These are phyloP conservation scores for Drosophila barbarae DNA, from an alignment of 2,888 invertebrate species.

Conservation along the genomic window DNA sequence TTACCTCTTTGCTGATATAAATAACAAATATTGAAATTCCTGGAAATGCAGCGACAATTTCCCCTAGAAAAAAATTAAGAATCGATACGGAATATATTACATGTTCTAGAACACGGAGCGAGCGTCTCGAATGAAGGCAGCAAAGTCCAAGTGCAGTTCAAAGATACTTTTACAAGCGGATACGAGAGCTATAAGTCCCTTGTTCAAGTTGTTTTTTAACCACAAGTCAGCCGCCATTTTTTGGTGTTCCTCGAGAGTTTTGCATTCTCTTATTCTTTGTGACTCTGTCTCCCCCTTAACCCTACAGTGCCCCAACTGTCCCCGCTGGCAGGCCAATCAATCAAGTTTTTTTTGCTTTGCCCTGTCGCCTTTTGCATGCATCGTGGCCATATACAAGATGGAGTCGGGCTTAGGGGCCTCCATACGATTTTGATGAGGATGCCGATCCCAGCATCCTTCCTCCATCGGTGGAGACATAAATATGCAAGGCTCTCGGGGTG, in stretches of 20 bases:
- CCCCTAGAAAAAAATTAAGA: slow-evolving; percentile 42
- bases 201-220: background rate
- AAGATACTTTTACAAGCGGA: slow-evolving; percentile 34
- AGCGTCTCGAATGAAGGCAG: background rate
- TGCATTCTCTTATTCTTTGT: slow-evolving; percentile 48
- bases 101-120: slow-evolving; percentile 5
- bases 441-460: slow-evolving; percentile 9
- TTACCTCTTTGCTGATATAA: slow-evolving; percentile 58
- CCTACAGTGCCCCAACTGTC: slow-evolving; percentile 16
- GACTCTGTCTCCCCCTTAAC: slow-evolving; percentile 22
- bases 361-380: slow-evolving; percentile 64
- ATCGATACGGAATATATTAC: slow-evolving; percentile 34
- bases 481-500: slow-evolving; percentile 56
- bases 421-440: slow-evolving; percentile 6
- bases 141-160: slow-evolving; percentile 27
- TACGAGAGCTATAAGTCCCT: slow-evolving; percentile 23
- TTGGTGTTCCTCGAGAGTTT: slow-evolving; percentile 45
- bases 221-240: slow-evolving; percentile 60
- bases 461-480: slow-evolving; percentile 50
- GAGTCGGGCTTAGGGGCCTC: slow-evolving; percentile 38
- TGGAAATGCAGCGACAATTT: slow-evolving; percentile 48
- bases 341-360: slow-evolving; percentile 71
- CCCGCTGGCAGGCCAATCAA: slow-evolving; percentile 75
- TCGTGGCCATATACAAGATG: slow-evolving; percentile 66
- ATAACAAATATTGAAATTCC: slow-evolving; percentile 68